phyloP scores from a whole-genome alignment of 2,113 vertebrate genomes.

The Monarcha castaneiventris region DNA sequence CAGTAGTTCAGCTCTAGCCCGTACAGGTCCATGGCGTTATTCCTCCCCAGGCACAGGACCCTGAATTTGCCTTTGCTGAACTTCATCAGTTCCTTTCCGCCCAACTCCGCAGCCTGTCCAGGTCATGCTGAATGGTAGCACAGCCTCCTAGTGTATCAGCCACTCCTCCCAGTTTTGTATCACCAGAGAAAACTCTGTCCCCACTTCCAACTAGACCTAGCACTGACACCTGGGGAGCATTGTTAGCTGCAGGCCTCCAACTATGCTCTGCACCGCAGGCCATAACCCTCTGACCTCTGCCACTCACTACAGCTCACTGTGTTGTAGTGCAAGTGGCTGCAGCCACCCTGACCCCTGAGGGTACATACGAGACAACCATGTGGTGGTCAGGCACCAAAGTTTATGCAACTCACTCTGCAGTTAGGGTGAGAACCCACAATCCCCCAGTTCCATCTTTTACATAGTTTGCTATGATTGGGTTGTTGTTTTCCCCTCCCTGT shows the following conservation, averaged over 20 bases:
- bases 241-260: background rate
- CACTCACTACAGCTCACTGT: background rate
- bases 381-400: no score
- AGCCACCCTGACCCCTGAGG: no score
- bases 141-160: background rate
- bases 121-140: background rate
- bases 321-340: no score
- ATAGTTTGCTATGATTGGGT: no score
- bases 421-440: no score
- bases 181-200: background rate
- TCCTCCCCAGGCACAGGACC: background rate
- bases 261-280: background rate
- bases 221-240: background rate
- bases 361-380: no score
- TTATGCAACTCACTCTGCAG: no score
- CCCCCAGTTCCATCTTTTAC: no score
- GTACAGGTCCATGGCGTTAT: background rate
- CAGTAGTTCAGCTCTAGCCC: background rate
- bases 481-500: no score
- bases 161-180: background rate
- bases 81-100: background rate
- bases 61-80: background rate
- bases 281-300: background rate
- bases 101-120: background rate
- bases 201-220: rapidly evolving